Evolutionary conservation across 2,113 vertebrate species (phyloP).

Genomic region (Fulica atra): DNA sequence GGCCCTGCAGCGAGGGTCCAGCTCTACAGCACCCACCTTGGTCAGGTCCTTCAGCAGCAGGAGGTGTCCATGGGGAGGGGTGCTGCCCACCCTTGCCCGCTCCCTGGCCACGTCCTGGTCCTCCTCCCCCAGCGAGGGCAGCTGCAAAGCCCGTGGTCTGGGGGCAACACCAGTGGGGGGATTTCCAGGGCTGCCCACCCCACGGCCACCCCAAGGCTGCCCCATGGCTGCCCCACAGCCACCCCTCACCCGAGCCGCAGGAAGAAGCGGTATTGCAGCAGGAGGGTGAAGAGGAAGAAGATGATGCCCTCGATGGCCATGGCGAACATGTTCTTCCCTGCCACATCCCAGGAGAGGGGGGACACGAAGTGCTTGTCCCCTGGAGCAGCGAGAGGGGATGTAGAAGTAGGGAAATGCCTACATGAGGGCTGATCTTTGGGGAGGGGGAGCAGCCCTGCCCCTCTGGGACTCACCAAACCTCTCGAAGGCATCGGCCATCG

Average conservation of each 20-base stretch:
- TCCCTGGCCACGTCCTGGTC: slow-evolving; percentile 89
- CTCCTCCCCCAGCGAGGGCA: slow-evolving; percentile 79
- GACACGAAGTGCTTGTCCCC: slow-evolving; percentile 87
- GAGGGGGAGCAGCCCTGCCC: not conserved
- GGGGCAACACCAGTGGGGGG: not conserved
- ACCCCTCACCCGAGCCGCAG: slow-evolving; percentile 78
- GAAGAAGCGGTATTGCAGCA: slow-evolving; percentile 86
- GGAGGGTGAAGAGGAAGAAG: slow-evolving; percentile 89
- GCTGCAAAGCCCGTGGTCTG: slow-evolving; percentile 11
- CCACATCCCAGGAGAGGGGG: slow-evolving; percentile 90
- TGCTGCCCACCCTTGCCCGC: slow-evolving; percentile 78
- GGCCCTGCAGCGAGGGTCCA: fast-evolving
- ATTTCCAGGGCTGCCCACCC: not conserved
- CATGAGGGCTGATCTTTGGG: fast-evolving
- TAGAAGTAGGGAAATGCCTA: not conserved
- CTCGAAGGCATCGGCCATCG: slow-evolving; percentile 89
- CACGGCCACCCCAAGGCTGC: fast-evolving
- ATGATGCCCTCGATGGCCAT: slow-evolving; percentile 88
- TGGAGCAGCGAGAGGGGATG: slow-evolving; percentile 29
- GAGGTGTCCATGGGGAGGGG: slow-evolving; percentile 76
- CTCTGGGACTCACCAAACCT: slow-evolving; percentile 80
- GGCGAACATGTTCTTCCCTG: slow-evolving; percentile 90
- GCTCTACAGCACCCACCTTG: slow-evolving; percentile 78
- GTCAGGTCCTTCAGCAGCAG: slow-evolving; percentile 88
- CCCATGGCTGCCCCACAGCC: fast-evolving